These are phyloP conservation scores for Paramuricea clavata DNA, from an alignment of 92 coral and sea anemone species.

Conservation along the genomic window DNA sequence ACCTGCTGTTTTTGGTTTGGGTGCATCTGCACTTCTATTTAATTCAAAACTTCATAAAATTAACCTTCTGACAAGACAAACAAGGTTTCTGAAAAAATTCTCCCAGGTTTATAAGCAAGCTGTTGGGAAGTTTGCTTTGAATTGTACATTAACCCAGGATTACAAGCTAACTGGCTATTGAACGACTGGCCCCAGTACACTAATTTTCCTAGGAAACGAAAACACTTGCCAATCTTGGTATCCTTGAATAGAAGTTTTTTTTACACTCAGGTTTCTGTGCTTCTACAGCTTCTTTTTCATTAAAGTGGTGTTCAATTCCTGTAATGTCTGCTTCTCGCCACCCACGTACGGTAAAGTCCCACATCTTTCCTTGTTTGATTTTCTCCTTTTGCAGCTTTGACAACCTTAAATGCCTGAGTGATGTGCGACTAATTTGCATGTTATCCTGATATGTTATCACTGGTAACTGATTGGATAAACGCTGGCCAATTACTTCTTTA, in stretches of 20 bases:
- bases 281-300: constrained; percentile 28
- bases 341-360: constrained; percentile 44
- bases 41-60: no score
- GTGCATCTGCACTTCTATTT: no score
- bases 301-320: constrained; percentile 36
- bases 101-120: no score
- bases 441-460: constrained; percentile 43
- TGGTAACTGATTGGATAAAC: background rate
- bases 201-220: background rate
- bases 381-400: no score
- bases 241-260: constrained; percentile 27
- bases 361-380: no score
- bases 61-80: no score
- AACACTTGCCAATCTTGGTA: constrained; percentile 21
- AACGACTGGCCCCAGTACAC: no score
- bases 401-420: constrained; percentile 41
- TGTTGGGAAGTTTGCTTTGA: no score
- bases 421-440: constrained; percentile 46
- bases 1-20: no score
- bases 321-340: constrained; percentile 43
- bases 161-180: background rate
- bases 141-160: no score
- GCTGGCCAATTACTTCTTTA: constrained; percentile 3
- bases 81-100: no score
- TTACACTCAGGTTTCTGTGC: constrained; percentile 37